Evolutionary conservation across 2,888 invertebrate genomes (phyloP).

Genomic region (Acrocyrtus sp.): DNA sequence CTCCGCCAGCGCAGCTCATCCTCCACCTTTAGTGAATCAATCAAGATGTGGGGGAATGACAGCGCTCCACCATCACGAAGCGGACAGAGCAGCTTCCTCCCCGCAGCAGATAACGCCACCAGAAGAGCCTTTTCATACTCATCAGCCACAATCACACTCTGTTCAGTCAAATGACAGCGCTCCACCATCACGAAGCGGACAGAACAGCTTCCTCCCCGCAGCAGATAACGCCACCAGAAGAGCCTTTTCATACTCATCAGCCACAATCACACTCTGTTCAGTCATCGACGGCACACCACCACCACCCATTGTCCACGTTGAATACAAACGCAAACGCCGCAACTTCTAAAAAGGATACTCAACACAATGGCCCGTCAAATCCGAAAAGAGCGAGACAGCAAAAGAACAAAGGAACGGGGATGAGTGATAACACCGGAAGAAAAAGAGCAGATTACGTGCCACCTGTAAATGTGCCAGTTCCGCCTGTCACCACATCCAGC

Average conservation of each 20-base stretch:
- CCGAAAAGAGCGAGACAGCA: constrained; percentile 46
- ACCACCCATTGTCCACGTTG: constrained; percentile 57
- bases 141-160: constrained; percentile 19
- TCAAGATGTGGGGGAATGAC: constrained; percentile 9
- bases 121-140: constrained; percentile 46
- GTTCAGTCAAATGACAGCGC: constrained; percentile 12
- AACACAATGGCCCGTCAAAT: constrained; percentile 39
- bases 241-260: constrained; percentile 44
- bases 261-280: constrained; percentile 22
- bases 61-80: constrained; percentile 24
- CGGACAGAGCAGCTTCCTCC: constrained; percentile 5
- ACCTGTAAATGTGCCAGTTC: constrained; percentile 47
- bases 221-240: constrained; percentile 35
- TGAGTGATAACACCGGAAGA: constrained; percentile 31
- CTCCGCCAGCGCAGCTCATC: constrained; percentile 28
- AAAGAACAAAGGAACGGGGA: constrained; percentile 34
- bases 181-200: constrained; percentile 38
- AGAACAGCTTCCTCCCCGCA: constrained; percentile 14
- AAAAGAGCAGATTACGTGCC: constrained; percentile 46
- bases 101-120: constrained; percentile 25
- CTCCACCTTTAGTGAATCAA: constrained; percentile 52
- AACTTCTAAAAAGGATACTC: constrained; percentile 33
- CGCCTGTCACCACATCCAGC: constrained; percentile 23
- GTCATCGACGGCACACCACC: constrained; percentile 9
- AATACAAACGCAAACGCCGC: constrained; percentile 54